phyloP scores from a whole-genome alignment of 2,797 vertebrate genomes.

The Lycodopsis pacificus region DNA sequence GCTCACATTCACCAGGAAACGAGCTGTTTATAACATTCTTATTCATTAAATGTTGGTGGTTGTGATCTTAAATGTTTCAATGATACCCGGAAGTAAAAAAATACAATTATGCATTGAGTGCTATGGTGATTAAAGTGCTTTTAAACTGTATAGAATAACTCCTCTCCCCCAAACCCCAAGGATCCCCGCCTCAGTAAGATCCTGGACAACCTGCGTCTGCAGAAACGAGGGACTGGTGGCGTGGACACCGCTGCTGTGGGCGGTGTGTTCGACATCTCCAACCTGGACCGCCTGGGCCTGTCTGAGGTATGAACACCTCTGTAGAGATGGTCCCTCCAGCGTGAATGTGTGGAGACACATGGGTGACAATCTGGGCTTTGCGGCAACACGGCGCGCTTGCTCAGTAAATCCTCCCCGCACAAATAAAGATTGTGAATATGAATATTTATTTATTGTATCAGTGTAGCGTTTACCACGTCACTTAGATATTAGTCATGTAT shows the following conservation, averaged over 20 bases:
- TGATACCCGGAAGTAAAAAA: not conserved
- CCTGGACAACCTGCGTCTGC: constrained; percentile 94
- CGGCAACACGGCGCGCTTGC: not conserved
- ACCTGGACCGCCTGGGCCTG: constrained; percentile 95
- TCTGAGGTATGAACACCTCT: constrained; percentile 88
- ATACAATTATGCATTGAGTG: not conserved
- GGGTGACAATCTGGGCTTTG: not conserved
- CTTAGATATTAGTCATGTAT: not conserved
- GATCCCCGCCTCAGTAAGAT: constrained; percentile 93
- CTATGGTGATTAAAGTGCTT: not conserved
- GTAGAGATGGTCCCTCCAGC: not conserved
- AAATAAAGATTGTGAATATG: not conserved
- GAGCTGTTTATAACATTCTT: not conserved
- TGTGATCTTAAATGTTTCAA: not conserved
- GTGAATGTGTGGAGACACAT: not conserved
- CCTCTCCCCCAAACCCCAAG: constrained; percentile 55
- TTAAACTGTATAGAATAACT: not conserved
- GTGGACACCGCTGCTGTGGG: constrained; percentile 95
- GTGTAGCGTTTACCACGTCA: not conserved
- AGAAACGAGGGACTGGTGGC: constrained; percentile 96
- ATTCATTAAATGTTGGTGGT: not conserved
- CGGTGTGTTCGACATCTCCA: constrained; percentile 93
- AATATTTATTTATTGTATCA: not conserved
- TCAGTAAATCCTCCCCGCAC: not conserved
- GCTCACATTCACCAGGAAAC: not conserved